Evolutionary conservation across 2,888 invertebrate species (phyloP).

Genomic region (Argyresthia goedartella): DNA sequence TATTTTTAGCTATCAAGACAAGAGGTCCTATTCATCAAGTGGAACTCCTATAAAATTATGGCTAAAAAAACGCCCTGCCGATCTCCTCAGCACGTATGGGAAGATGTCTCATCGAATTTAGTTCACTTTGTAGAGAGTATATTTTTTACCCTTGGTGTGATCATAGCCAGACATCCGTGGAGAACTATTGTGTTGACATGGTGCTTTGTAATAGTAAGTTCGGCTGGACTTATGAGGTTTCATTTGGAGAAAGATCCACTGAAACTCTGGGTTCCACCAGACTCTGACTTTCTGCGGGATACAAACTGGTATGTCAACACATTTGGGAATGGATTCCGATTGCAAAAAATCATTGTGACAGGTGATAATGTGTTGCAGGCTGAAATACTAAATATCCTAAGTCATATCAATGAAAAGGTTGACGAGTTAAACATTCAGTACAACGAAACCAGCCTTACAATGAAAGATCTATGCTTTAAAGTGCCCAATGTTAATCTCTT

Average conservation of each 20-base stretch:
- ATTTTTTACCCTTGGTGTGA: conserved; percentile 72
- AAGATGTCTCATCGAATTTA: conserved; percentile 44
- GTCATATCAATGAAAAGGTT: conserved; percentile 64
- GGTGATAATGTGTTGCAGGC: conserved; percentile 78
- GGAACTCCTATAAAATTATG: conserved; percentile 20
- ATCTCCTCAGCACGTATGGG: conserved; percentile 55
- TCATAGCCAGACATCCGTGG: conserved; percentile 72
- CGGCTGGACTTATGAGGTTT: conserved; percentile 74
- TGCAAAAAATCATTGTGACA: conserved; percentile 73
- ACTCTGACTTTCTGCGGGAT: conserved; percentile 77
- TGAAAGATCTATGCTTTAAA: conserved; percentile 53
- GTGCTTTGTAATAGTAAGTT: conserved; percentile 67
- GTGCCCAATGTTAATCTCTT: conserved; percentile 45
- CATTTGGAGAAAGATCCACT: conserved; percentile 81
- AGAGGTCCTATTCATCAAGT: too few relatives aligned
- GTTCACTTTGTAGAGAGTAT: conserved; percentile 52
- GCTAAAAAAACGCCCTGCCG: conserved; percentile 35
- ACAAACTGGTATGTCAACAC: conserved; percentile 80
- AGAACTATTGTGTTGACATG: conserved; percentile 71
- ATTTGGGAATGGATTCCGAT: conserved; percentile 74
- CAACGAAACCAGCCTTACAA: conserved; percentile 25
- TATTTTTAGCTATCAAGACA: too few relatives aligned
- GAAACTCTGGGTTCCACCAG: conserved; percentile 81
- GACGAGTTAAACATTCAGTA: conserved; percentile 39
- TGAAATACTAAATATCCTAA: conserved; percentile 61